A percentile compares a stretch with the other conserved stretches of the same genome.
These are phyloP conservation scores for Heliconius hermathena DNA, from an alignment of 1,140 invertebrate genomes.

Conservation along the genomic window DNA sequence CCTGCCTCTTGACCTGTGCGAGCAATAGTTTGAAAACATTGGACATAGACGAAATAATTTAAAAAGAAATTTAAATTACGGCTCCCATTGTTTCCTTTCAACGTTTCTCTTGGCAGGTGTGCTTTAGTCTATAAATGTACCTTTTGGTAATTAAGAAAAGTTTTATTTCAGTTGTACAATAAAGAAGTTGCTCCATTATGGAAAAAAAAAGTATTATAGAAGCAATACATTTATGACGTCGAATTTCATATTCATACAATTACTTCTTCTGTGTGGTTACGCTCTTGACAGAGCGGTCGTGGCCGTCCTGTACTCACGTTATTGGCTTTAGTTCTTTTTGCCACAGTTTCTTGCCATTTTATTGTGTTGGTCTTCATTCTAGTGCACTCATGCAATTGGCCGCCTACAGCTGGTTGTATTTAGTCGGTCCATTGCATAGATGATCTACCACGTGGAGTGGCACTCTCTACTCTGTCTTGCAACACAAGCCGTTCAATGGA, in stretches of 20 bases:
- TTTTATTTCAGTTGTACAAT: neutral
- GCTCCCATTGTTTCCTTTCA: neutral
- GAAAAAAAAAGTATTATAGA: neutral
- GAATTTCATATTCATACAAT: neutral
- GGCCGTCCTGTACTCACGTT: neutral
- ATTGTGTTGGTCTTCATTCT: too few relatives aligned
- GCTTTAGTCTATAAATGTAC: neutral
- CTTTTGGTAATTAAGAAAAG: neutral
- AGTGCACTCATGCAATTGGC: too few relatives aligned
- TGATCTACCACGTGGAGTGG: too few relatives aligned
- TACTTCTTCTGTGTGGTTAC: too few relatives aligned
- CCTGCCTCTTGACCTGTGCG: neutral
- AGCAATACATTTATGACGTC: neutral
- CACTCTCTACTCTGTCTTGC: too few relatives aligned
- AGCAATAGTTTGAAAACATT: conserved; percentile 27
- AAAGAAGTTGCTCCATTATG: neutral
- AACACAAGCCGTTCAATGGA: too few relatives aligned
- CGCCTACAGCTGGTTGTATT: too few relatives aligned
- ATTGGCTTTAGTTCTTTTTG: too few relatives aligned
- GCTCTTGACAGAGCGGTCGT: neutral
- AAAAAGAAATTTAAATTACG: neutral
- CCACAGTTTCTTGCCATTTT: too few relatives aligned
- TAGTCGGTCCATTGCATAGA: too few relatives aligned
- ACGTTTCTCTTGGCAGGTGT: neutral
- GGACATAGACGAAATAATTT: conserved; percentile 4